Conservation (phyloP, 1,140 invertebrate species). For the Drosophila jambulina region DNA sequence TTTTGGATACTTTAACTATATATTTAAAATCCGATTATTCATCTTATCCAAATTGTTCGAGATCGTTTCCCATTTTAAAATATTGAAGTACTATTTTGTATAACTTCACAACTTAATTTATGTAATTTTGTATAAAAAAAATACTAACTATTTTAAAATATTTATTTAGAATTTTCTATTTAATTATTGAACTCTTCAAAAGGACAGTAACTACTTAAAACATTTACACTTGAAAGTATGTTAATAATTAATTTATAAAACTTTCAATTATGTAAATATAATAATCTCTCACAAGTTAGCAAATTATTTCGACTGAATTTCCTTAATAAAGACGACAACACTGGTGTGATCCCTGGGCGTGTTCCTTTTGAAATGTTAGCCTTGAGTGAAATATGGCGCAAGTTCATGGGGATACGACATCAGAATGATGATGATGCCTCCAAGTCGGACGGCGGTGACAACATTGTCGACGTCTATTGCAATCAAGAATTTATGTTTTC, state of each 20-base stretch:
- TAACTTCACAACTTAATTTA: background rate
- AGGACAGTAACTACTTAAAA: background rate
- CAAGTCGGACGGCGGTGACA: constrained; percentile 31
- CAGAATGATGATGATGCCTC: constrained; percentile 69
- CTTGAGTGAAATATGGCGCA: constrained; percentile 77
- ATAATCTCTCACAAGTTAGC: background rate
- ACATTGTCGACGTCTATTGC: constrained; percentile 68
- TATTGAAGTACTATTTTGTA: background rate
- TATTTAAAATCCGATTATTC: too few species aligned
- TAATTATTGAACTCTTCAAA: background rate
- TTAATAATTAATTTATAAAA: background rate
- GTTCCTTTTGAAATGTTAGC: constrained; percentile 60
- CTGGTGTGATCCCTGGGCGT: constrained; percentile 28
- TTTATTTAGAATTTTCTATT: background rate
- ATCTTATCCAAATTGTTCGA: too few species aligned
- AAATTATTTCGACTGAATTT: background rate
- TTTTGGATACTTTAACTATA: background rate
- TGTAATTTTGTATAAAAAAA: background rate
- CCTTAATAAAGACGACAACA: background rate
- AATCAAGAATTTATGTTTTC: constrained; percentile 83
- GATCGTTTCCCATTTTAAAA: too few species aligned
- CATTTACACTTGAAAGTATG: too few species aligned
- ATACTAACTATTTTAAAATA: background rate
- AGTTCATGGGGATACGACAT: constrained; percentile 75
- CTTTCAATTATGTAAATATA: background rate